These are phyloP conservation scores for Sphaeramia orbicularis DNA, from an alignment of 2,797 vertebrate genomes.

Conservation along the genomic window DNA sequence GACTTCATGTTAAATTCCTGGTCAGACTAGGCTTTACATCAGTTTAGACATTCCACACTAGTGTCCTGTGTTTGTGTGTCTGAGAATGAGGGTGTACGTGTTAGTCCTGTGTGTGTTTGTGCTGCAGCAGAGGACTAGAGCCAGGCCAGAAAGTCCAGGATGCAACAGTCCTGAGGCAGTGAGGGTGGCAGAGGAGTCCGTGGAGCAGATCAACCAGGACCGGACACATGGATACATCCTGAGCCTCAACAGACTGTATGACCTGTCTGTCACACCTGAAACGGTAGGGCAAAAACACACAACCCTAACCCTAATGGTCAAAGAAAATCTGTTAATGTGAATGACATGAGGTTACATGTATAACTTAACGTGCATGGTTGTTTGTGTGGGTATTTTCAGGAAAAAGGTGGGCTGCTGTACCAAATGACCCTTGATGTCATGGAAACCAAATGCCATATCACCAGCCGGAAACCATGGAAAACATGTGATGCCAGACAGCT, in stretches of 20 bases:
- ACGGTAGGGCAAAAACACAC: conserved; percentile 36
- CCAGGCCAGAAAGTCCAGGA: conserved; percentile 29
- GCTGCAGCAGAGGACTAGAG: conserved; percentile 50
- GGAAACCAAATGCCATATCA: conserved; percentile 79
- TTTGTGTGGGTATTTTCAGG: conserved; percentile 39
- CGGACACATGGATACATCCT: conserved; percentile 62
- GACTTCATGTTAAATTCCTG: conserved; percentile 10
- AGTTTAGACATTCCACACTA: too few species aligned
- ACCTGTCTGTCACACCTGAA: conserved; percentile 49
- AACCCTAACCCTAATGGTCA: too few species aligned
- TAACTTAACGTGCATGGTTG: background rate
- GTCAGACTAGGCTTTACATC: too few species aligned
- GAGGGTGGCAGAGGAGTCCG: conserved; percentile 61
- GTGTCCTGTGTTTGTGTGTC: conserved; percentile 8
- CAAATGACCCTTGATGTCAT: conserved; percentile 77
- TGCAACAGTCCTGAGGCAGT: conserved; percentile 55
- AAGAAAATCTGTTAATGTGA: background rate
- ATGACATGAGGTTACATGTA: background rate
- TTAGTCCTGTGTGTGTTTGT: conserved; percentile 57
- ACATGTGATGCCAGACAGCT: conserved; percentile 66
- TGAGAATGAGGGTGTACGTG: conserved; percentile 61
- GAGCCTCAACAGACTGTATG: conserved; percentile 71
- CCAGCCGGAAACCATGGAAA: conserved; percentile 78
- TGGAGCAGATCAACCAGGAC: conserved; percentile 75
- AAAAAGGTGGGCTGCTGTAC: conserved; percentile 52